Evolutionary conservation across 2,888 invertebrate species (phyloP).

Genomic region (Adineta ricciae): DNA sequence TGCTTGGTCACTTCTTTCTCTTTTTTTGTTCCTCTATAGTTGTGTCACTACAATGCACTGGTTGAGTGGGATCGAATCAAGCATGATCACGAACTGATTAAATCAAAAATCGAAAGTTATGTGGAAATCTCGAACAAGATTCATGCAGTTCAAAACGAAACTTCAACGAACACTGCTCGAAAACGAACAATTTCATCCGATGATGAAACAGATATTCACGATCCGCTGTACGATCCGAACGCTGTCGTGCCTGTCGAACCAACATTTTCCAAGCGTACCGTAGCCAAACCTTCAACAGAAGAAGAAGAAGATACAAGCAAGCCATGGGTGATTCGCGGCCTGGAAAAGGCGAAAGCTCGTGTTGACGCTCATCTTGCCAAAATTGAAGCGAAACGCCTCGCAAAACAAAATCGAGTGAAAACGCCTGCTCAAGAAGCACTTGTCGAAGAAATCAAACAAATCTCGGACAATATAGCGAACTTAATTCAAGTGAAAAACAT

Average conservation of each 20-base stretch:
- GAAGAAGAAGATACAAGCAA: background rate
- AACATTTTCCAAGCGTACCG: background rate
- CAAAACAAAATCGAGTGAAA: background rate
- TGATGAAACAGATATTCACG: background rate
- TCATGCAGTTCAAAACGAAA: background rate
- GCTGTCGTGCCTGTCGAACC: background rate
- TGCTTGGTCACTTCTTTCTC: background rate
- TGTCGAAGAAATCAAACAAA: background rate
- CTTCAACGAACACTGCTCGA: background rate
- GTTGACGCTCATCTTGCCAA: background rate
- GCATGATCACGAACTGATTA: background rate
- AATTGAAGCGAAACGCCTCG: background rate
- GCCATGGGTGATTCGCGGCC: background rate
- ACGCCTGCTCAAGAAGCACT: background rate
- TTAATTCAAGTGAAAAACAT: constrained; percentile 15
- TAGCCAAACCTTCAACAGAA: background rate
- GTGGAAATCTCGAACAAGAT: background rate
- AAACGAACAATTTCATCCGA: background rate
- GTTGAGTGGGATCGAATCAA: background rate
- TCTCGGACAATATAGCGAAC: background rate
- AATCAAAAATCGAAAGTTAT: background rate
- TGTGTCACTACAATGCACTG: background rate
- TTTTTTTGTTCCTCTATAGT: background rate
- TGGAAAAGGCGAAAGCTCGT: background rate
- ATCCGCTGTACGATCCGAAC: background rate